Conservation (phyloP, 2,888 invertebrate genomes). For the Heliconius aoede region DNA sequence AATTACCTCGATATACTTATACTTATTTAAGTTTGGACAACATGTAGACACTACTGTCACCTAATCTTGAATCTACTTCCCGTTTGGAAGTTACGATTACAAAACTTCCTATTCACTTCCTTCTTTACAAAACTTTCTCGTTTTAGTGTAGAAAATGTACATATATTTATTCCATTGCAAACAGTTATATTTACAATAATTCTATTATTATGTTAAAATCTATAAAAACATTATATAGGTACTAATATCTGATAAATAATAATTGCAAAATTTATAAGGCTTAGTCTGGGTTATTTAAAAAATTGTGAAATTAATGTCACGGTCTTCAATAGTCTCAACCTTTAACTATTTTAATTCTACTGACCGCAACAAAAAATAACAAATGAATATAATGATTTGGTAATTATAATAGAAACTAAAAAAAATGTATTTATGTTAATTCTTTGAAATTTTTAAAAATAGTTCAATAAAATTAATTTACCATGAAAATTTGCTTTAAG, state of each 20-base stretch:
- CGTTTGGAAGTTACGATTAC: too few relatives aligned
- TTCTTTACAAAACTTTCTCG: too few relatives aligned
- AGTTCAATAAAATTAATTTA: not conserved
- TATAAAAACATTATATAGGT: not conserved
- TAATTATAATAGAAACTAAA: slow-evolving; percentile 19
- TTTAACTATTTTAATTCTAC: slow-evolving; percentile 33
- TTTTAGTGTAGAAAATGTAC: too few relatives aligned
- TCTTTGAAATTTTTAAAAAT: not conserved
- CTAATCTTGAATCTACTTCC: too few relatives aligned
- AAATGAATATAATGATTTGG: slow-evolving; percentile 29
- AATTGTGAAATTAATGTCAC: slow-evolving; percentile 45
- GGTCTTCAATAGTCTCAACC: slow-evolving; percentile 37
- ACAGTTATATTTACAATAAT: not conserved
- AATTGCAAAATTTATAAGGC: slow-evolving; percentile 35
- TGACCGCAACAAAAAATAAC: slow-evolving; percentile 34
- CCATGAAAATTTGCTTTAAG: not conserved
- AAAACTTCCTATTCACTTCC: too few relatives aligned
- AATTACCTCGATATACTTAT: too few relatives aligned
- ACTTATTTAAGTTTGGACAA: too few relatives aligned
- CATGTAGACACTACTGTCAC: too few relatives aligned
- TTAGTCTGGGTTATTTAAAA: slow-evolving; percentile 36
- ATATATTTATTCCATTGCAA: not conserved
- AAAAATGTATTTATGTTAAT: slow-evolving; percentile 24
- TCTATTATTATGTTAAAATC: slow-evolving; percentile 8
- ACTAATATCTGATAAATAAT: slow-evolving; percentile 1